Evolutionary conservation across 2,113 vertebrate genomes (phyloP).

Genomic region (Archilochus colubris): DNA sequence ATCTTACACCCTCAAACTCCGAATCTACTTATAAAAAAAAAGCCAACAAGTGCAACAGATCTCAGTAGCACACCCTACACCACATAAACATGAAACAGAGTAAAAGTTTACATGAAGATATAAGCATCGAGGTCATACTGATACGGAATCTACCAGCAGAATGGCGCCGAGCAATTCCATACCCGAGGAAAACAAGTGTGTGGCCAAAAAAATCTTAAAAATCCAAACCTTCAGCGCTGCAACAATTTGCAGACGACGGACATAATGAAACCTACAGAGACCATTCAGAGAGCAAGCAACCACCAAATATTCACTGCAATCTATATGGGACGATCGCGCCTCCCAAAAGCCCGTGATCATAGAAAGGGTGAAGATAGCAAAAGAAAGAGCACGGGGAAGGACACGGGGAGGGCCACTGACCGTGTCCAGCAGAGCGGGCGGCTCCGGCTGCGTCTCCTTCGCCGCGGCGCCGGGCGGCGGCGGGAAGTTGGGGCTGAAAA

Average conservation of each 20-base stretch:
- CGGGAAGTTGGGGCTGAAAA: no score
- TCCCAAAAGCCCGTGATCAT: no score
- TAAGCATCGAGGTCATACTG: fast-evolving
- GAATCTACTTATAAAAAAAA: background rate
- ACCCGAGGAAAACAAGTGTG: fast-evolving
- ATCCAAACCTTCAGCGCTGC: fast-evolving
- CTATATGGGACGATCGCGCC: no score
- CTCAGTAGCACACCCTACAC: background rate
- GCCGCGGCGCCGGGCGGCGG: no score
- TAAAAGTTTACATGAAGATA: no score
- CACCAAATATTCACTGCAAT: conserved; percentile 27
- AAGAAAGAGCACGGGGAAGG: no score
- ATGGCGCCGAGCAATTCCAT: background rate
- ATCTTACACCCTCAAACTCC: fast-evolving
- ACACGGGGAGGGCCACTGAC: no score
- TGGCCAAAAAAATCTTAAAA: background rate
- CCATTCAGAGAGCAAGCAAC: fast-evolving
- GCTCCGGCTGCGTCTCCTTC: no score
- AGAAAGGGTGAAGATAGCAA: no score
- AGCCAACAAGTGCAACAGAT: fast-evolving
- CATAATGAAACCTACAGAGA: fast-evolving
- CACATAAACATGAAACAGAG: no score
- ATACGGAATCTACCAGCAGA: fast-evolving
- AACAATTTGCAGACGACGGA: fast-evolving
- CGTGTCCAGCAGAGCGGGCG: no score